Percentiles rank a stretch among this genome's conserved stretches.
phyloP scores from a whole-genome alignment of 2,888 invertebrate genomes.

The Drepana falcataria region DNA sequence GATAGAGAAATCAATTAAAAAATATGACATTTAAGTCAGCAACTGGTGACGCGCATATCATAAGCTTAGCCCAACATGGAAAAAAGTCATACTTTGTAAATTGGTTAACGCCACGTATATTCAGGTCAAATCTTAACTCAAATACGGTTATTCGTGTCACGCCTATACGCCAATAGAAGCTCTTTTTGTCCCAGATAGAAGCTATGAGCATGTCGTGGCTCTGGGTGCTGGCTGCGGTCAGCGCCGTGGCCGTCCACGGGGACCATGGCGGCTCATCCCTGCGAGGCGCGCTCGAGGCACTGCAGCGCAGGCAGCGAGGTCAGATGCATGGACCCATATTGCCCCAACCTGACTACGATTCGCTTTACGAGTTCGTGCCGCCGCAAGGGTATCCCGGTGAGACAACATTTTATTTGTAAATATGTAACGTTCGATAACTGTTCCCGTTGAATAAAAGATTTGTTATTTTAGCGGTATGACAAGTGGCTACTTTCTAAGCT shows the following conservation, averaged over 20 bases:
- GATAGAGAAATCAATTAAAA: no score
- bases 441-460: no score
- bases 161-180: no score
- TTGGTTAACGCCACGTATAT: no score
- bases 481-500: no score
- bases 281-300: constrained; percentile 72
- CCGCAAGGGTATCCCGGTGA: constrained; percentile 62
- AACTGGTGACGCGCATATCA: no score
- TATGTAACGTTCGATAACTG: no score
- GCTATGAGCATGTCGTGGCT: constrained; percentile 54
- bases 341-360: constrained; percentile 54
- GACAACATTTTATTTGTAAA: neutral
- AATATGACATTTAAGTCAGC: no score
- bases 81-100: no score
- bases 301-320: constrained; percentile 72
- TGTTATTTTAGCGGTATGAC: no score
- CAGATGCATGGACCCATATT: constrained; percentile 44
- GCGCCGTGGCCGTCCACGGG: constrained; percentile 26
- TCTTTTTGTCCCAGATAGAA: constrained; percentile 1
- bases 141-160: neutral
- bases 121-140: no score
- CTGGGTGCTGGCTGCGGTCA: constrained; percentile 32
- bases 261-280: constrained; percentile 64
- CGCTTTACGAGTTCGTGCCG: constrained; percentile 61
- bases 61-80: no score